These are phyloP conservation scores for Sinocyclocheilus anophthalmus DNA, from an alignment of 2,113 vertebrate genomes.

Conservation along the genomic window DNA sequence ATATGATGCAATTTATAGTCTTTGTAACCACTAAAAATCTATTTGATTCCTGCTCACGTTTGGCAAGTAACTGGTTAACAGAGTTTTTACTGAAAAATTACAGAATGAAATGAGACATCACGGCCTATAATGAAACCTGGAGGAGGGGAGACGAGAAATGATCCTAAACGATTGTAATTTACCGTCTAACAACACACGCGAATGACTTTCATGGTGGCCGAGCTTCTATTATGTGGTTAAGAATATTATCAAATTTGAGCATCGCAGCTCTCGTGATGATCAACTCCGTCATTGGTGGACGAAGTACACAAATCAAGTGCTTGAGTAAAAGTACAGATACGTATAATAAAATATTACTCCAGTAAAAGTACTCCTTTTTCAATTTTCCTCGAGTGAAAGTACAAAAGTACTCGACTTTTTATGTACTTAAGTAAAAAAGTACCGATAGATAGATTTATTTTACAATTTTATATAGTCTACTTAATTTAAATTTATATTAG, in stretches of 20 bases:
- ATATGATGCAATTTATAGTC: background rate
- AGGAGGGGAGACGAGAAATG: background rate
- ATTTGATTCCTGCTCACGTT: background rate
- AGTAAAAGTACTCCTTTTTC: too few relatives aligned
- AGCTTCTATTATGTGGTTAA: background rate
- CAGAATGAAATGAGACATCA: background rate
- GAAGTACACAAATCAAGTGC: too few relatives aligned
- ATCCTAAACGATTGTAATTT: slow-evolving; percentile 19
- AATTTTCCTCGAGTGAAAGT: too few relatives aligned
- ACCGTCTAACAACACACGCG: too few relatives aligned
- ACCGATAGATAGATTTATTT: too few relatives aligned
- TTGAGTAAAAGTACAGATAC: too few relatives aligned
- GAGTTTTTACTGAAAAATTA: background rate
- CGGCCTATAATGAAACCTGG: background rate
- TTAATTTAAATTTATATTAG: too few relatives aligned
- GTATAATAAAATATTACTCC: too few relatives aligned
- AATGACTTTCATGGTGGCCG: background rate
- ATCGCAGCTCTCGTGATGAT: background rate
- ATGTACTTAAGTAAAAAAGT: too few relatives aligned
- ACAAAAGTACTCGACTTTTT: too few relatives aligned
- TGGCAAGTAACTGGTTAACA: background rate
- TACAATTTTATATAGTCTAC: too few relatives aligned
- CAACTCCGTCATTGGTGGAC: too few relatives aligned
- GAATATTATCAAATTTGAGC: background rate
- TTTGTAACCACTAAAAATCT: background rate